Conservation (phyloP, 64 coral and sea anemone species). For the Anthopleura sola region DNA sequence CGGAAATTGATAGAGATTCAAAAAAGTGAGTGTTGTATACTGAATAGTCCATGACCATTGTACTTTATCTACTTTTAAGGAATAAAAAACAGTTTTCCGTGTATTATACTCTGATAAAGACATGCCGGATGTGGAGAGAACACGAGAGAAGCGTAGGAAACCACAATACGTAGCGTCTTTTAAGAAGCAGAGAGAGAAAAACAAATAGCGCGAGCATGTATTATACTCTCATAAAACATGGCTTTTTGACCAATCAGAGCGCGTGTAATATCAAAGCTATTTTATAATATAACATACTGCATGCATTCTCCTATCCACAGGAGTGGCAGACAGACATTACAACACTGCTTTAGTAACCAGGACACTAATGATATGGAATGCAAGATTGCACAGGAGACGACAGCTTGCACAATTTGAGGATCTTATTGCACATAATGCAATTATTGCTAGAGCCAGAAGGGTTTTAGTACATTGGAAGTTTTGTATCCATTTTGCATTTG, state of each 20-base stretch:
- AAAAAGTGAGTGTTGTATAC: background rate
- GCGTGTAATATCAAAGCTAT: too few relatives aligned
- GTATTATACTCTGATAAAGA: too few relatives aligned
- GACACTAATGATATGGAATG: conserved; percentile 42
- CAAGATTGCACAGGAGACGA: conserved; percentile 38
- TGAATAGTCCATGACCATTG: background rate
- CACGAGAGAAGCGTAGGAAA: too few relatives aligned
- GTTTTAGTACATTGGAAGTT: conserved; percentile 57
- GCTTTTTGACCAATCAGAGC: too few relatives aligned
- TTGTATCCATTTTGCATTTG: conserved; percentile 48
- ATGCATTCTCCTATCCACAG: conserved; percentile 3
- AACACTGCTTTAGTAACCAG: conserved; percentile 1
- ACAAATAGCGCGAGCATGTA: too few relatives aligned
- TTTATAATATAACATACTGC: background rate
- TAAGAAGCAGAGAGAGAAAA: too few relatives aligned
- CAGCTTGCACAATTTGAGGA: conserved; percentile 67
- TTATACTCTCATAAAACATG: too few relatives aligned
- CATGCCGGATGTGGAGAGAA: too few relatives aligned
- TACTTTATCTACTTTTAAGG: too few relatives aligned
- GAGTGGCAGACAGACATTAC: conserved; percentile 26
- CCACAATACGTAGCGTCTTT: too few relatives aligned
- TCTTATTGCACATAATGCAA: conserved; percentile 33
- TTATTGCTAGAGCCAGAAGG: conserved; percentile 48
- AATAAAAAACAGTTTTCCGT: too few relatives aligned
- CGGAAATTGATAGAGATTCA: conserved; percentile 24